Base-by-base conservation (phyloP, 2,113 vertebrate genomes). In the Equus przewalskii region DNA sequence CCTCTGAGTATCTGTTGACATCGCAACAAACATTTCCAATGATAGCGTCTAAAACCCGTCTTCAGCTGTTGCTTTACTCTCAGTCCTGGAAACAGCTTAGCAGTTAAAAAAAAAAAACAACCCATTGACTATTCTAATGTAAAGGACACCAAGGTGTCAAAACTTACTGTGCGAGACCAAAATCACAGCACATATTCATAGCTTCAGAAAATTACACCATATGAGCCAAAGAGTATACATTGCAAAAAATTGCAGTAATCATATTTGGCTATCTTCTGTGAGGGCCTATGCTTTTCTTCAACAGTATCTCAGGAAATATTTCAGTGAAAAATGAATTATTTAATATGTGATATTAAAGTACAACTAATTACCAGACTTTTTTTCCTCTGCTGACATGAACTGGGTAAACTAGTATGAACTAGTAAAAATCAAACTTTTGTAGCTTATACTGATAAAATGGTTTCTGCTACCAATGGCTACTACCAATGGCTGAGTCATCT, bases 121-220 rank as follows among this genome's bases (percentile, higher is more conserved):
- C 67, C 28, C 41, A 95, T 15, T 14, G 86, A 88, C 72, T 95
- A 83, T 85, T 84, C 44, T 88, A 95, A 98, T 97, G 82, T 60
- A 82, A 97, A 98, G 91, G 36, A 44, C 14, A 96, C 18, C 33
- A 76, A 81, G 64, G 69, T 89, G 81, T 19, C 11, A 15, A 96
- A 95, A 97, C 91, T 90, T 73, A 30, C 89, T 97, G 62, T 64
- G 56, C 49, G 64, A 97, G 62, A 81, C 75, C 92, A 95, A 96
- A 94, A 95, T 96, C 95, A 97, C 96, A 98, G 79, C 70, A 91
- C 16, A 92, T 69, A 97, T 97, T 94, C 96, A 87, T 81, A 98
- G 91, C 78, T 84, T 95, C 60, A 88, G 91, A 67, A 96, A 97
- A 90, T 88, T 69, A 79, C 0, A 51, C 33, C 79, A 8, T 3